These are phyloP conservation scores for Eulemur albifrons DNA, from an alignment of 2,797 vertebrate species.

Conservation along the genomic window DNA sequence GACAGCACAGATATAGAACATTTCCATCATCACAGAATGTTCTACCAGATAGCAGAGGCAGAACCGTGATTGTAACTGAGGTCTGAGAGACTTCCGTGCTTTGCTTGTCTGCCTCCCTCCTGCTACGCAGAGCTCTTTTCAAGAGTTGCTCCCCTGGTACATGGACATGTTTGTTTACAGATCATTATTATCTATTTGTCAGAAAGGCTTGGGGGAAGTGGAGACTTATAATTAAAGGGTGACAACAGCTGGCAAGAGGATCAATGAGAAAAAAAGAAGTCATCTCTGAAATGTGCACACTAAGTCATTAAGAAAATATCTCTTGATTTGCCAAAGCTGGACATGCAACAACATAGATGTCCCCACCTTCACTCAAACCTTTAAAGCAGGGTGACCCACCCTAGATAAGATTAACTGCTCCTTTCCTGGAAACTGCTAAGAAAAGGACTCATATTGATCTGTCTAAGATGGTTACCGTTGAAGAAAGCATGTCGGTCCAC, in stretches of 20 bases:
- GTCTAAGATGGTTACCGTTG: rapidly evolving
- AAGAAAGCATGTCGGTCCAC: background rate
- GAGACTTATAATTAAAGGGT: conserved; percentile 52
- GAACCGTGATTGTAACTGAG: rapidly evolving
- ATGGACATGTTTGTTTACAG: background rate
- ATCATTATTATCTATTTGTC: conserved; percentile 53
- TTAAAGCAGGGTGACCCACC: background rate
- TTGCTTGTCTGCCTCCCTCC: background rate
- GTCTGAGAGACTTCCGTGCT: background rate
- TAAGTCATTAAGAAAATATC: conserved; percentile 28
- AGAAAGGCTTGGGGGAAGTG: background rate
- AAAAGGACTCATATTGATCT: background rate
- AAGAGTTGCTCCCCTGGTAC: background rate
- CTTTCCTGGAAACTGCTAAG: background rate
- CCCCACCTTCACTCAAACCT: background rate
- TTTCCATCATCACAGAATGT: background rate
- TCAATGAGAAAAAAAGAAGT: conserved; percentile 7
- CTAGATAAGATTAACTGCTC: background rate
- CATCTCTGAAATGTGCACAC: background rate
- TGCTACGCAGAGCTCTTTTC: background rate
- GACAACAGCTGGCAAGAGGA: conserved; percentile 10
- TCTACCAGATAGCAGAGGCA: background rate
- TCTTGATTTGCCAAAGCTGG: background rate
- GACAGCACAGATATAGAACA: rapidly evolving
- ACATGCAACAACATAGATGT: background rate